Evolutionary conservation across 2,113 vertebrate species (phyloP).

Genomic region (human (Homo sapiens)): DNA sequence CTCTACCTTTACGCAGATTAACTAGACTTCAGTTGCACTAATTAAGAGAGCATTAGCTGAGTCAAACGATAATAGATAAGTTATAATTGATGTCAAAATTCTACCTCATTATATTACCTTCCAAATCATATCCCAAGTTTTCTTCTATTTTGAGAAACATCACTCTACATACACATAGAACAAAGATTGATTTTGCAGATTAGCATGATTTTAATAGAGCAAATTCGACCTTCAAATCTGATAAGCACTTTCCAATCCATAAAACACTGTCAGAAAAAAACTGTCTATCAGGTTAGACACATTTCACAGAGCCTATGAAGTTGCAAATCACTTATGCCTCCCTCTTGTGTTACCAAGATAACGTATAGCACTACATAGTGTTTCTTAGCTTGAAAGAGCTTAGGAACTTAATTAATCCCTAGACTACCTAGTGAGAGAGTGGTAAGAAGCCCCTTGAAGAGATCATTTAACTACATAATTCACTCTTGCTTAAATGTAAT

Average conservation of each 20-base stretch:
- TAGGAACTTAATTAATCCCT: constrained; percentile 55
- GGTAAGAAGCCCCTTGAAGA: constrained; percentile 42
- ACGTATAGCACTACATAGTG: constrained; percentile 59
- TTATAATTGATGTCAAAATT: constrained; percentile 27
- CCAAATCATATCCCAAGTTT: not conserved
- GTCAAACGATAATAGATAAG: constrained; percentile 11
- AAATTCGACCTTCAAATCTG: constrained; percentile 54
- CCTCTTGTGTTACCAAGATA: not conserved
- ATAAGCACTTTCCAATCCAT: constrained; percentile 54
- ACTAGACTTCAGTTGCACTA: not conserved
- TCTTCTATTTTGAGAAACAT: constrained; percentile 35
- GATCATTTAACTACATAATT: constrained; percentile 57
- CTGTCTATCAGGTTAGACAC: constrained; percentile 53
- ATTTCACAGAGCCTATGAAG: constrained; percentile 71
- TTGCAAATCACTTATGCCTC: constrained; percentile 58
- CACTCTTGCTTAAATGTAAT: constrained; percentile 45
- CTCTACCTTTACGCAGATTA: constrained; percentile 20
- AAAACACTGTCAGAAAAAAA: constrained; percentile 57
- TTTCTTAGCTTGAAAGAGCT: constrained; percentile 70
- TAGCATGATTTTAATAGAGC: constrained; percentile 14
- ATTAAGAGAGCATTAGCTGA: constrained; percentile 36
- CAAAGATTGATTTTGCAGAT: constrained; percentile 5
- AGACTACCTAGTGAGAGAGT: too few species aligned
- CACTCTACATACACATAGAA: not conserved
- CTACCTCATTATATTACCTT: constrained; percentile 34